Percentiles rank a stretch among this genome's conserved stretches.
These are phyloP conservation scores for Watsonalla cultraria DNA, from an alignment of 2,888 invertebrate genomes.

Conservation along the genomic window DNA sequence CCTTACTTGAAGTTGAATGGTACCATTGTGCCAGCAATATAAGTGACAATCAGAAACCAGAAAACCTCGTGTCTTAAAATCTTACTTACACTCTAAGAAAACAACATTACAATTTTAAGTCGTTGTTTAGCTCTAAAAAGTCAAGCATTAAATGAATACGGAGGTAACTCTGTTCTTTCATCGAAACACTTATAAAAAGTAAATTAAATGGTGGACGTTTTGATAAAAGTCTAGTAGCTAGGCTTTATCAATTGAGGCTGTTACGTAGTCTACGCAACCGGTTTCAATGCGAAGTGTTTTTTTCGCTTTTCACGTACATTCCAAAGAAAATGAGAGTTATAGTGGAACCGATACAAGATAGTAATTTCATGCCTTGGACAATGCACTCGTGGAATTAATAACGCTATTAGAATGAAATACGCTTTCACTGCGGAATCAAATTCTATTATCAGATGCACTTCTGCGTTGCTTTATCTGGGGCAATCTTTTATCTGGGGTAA, in stretches of 20 bases:
- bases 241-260: constrained; percentile 7
- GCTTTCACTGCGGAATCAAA: constrained; percentile 36
- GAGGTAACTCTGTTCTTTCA: too few relatives aligned
- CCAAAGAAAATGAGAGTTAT: constrained; percentile 48
- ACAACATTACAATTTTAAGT: too few relatives aligned
- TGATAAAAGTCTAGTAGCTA: background rate
- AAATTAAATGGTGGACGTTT: too few relatives aligned
- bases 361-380: constrained; percentile 48
- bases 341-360: constrained; percentile 27
- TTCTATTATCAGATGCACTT: background rate
- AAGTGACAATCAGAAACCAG: too few relatives aligned
- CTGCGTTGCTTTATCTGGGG: background rate
- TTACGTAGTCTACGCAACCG: background rate
- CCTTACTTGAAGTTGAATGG: too few relatives aligned
- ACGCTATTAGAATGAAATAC: constrained; percentile 23
- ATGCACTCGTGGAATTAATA: constrained; percentile 32
- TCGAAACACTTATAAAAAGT: too few relatives aligned
- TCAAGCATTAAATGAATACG: too few relatives aligned
- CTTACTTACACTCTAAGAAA: too few relatives aligned
- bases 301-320: constrained; percentile 34
- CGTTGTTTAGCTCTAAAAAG: too few relatives aligned
- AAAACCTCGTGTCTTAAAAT: too few relatives aligned
- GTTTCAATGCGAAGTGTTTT: constrained; percentile 3
- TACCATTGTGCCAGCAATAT: too few relatives aligned
- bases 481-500: background rate